Evolutionary conservation across 1,140 invertebrate genomes (phyloP).

Genomic region (Aphelinus atriplicis): DNA sequence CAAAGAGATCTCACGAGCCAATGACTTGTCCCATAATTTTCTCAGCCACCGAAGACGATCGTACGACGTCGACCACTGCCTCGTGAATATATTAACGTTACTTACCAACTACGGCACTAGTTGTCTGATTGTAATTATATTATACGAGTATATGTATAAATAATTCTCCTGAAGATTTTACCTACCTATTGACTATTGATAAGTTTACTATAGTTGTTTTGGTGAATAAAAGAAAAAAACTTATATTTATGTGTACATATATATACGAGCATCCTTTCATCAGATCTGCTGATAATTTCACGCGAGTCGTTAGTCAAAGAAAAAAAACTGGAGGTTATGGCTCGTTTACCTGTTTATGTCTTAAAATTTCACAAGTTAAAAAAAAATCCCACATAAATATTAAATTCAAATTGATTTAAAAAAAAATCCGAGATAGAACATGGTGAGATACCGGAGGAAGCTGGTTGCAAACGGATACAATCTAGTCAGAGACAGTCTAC

Average conservation of each 20-base stretch:
- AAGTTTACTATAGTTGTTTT: too few species aligned
- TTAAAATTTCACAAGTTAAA: slow-evolving; percentile 21
- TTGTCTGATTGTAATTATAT: too few species aligned
- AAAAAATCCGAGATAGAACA: not conserved
- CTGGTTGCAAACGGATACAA: not conserved
- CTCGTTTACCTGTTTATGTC: not conserved
- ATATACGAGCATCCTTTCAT: too few species aligned
- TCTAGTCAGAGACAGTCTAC: slow-evolving; percentile 1
- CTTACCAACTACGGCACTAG: too few species aligned
- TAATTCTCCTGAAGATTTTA: too few species aligned
- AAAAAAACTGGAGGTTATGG: too few species aligned
- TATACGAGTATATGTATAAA: too few species aligned
- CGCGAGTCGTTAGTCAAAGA: not conserved
- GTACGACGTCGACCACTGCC: too few species aligned
- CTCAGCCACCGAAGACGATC: not conserved
- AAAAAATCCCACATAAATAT: not conserved
- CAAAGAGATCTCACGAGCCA: not conserved
- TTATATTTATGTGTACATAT: too few species aligned
- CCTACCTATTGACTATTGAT: too few species aligned
- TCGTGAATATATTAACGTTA: too few species aligned
- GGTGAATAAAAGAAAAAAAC: too few species aligned
- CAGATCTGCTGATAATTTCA: slow-evolving; percentile 13
- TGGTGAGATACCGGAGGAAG: slow-evolving; percentile 7
- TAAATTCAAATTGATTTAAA: not conserved
- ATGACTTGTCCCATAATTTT: not conserved